Base-by-base conservation (phyloP, 2,797 vertebrate species). In the Alosa sapidissima region DNA sequence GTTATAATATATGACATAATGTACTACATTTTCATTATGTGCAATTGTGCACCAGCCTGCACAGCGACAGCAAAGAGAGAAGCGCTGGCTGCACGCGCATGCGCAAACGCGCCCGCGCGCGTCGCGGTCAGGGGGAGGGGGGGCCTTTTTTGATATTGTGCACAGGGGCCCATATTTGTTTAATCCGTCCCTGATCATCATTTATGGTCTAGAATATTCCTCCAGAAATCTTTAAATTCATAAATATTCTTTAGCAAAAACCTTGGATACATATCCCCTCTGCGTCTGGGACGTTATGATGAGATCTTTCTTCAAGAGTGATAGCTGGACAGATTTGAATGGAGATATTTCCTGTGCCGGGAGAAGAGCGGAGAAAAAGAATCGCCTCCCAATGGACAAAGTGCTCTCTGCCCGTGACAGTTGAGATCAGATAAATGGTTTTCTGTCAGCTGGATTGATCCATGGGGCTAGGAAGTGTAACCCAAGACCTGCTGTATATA, bases 391-490 rank as follows among this genome's bases (percentile, higher is more conserved):
- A 28, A 65, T 87, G 89, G 90, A 93, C 89, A 84, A 91, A 93
- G 85, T 75, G 84, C 88, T 89, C 88, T 85, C 78, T 86, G 54
- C 87, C 90, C 85, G 85, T 88, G 91, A 84, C 41, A 82, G 92
- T 92, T 93, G 86, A 81, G 84, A 84, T 81, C 84, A 92, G 92
- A 94, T 91, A 84, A 92, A 94, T 89, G 89, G 91, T 82, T 87
- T 85, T 86, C 85, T 90, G 60, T 91, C 91, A 89, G 87, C 83
- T 82, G 86, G 33, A 85, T 86, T 33, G 90, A 90, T 86, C 87
- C 86, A 87, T 82, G 48, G 83, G 75, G 84, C 51, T 54, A 33
- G 58, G 84, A 85, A 48, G 84, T 86, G 85, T 82, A 86, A 83
- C 84, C 83, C 54, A 62, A 82, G 68, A 36, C 75, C 88, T 62